Evolutionary conservation across 2,797 vertebrate genomes (phyloP), one percentile per base, ranked within the genome.

Genomic region (Danio albolineatus): DNA sequence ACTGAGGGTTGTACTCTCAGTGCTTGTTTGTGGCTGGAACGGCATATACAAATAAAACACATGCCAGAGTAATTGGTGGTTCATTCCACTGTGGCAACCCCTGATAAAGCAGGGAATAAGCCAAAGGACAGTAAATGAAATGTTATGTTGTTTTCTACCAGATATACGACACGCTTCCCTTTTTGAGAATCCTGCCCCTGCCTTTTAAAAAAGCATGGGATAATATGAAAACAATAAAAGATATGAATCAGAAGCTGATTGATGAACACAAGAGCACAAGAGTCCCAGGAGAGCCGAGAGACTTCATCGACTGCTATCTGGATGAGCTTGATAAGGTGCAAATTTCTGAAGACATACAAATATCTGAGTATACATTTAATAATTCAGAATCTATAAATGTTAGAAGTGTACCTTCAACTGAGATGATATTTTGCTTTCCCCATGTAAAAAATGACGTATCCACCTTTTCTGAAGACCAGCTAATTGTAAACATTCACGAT

Each of bases 221-320:
- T 82, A 0, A 54, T n/a, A 0, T 17, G 73, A 80, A 85, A 80
- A 62, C 5, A 38, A 13, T 73, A 67, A 53, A 56, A 71, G 51
- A 83, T 8, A 78, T 19, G 67, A 10, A 44, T 6, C 17, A 41
- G 1, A 7, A 17, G 10, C 8, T 89, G 43, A 7, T 92, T 54
- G 44, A 51, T 19, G 83, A 89, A 1, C 89, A 77, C 82, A 92
- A 89, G 82, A 66, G 82, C 44, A 85, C 79, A 2, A 83, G 88
- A 80, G 73, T 88, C 53, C 82, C 86, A 28, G 87, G 85, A 56
- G 60, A 93, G 67, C 90, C 89, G 0, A 82, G 87, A 43, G 85
- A 91, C 67, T 88, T 92, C 56, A 86, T 88, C 5, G 90, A 93
- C 65, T 86, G 88, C 28, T 94, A 91, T 83, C 70, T 93, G 57